Percentiles rank a stretch among this genome's conserved stretches.
Evolutionary conservation across 2,113 vertebrate species (phyloP).

Genomic region (Rutilus rutilus): DNA sequence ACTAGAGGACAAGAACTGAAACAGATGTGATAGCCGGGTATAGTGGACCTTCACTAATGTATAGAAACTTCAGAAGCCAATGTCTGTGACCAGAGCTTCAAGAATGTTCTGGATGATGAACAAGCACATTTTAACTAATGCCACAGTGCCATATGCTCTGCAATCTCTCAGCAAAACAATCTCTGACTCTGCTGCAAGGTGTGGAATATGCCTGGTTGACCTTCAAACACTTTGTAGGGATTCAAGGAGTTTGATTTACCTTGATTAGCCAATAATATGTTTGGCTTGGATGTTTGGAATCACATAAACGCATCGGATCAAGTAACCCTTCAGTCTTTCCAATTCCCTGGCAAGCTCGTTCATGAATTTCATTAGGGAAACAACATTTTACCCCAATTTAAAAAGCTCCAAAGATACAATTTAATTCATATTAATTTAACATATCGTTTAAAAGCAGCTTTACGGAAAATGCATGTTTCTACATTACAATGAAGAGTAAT

Average conservation of each 20-base stretch:
- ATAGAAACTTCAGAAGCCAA: conserved; percentile 24
- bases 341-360: neutral
- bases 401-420: neutral
- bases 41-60: conserved; percentile 43
- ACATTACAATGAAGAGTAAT: too few relatives aligned
- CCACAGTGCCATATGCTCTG: conserved; percentile 44
- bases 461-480: too few relatives aligned
- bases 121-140: conserved; percentile 50
- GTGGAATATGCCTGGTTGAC: neutral
- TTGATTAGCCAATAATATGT: neutral
- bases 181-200: conserved; percentile 24
- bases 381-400: neutral
- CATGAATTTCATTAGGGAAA: neutral
- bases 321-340: neutral
- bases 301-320: neutral
- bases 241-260: neutral
- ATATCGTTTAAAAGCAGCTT: too few relatives aligned
- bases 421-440: too few relatives aligned
- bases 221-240: neutral
- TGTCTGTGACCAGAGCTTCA: conserved; percentile 44
- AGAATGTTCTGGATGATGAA: conserved; percentile 46
- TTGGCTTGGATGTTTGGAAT: neutral
- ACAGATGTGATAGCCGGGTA: conserved; percentile 44
- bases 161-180: conserved; percentile 13
- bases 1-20: conserved; percentile 17